A percentile compares a stretch with the other conserved stretches of the same genome.
phyloP scores from a whole-genome alignment of 2,113 vertebrate species.

The Malurus cyaneus region DNA sequence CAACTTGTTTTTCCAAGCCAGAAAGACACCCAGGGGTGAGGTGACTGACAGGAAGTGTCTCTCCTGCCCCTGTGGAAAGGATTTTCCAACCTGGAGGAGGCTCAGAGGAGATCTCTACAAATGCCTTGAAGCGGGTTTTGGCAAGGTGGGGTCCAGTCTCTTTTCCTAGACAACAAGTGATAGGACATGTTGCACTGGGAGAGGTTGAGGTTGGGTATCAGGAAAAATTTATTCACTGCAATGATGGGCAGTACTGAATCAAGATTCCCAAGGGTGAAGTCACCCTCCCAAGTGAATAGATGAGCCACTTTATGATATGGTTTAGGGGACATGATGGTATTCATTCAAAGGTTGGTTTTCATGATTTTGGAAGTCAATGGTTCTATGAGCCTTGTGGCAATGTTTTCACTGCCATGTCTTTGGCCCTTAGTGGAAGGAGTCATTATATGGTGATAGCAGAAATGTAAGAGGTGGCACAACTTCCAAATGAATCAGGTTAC shows the following conservation, averaged over 20 bases:
- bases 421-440: background rate
- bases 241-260: background rate
- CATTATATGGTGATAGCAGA: too few species aligned
- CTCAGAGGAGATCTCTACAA: background rate
- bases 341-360: rapidly evolving
- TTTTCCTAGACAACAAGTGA: background rate
- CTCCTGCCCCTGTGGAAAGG: background rate
- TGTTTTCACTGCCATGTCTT: rapidly evolving
- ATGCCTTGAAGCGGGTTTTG: background rate
- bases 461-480: background rate
- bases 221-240: background rate
- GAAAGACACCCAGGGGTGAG: background rate
- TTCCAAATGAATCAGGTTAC: background rate
- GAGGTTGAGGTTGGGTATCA: background rate
- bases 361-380: background rate
- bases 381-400: background rate
- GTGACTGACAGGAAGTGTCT: background rate
- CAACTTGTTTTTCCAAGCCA: background rate
- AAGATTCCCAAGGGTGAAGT: background rate
- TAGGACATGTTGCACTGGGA: background rate
- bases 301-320: background rate
- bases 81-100: background rate
- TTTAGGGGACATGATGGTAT: background rate
- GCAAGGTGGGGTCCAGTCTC: background rate
- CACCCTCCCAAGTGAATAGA: background rate